Percentiles rank a stretch among this genome's conserved stretches.
These are phyloP conservation scores for Lamprotornis superbus DNA, from an alignment of 2,113 vertebrate genomes.

Conservation along the genomic window DNA sequence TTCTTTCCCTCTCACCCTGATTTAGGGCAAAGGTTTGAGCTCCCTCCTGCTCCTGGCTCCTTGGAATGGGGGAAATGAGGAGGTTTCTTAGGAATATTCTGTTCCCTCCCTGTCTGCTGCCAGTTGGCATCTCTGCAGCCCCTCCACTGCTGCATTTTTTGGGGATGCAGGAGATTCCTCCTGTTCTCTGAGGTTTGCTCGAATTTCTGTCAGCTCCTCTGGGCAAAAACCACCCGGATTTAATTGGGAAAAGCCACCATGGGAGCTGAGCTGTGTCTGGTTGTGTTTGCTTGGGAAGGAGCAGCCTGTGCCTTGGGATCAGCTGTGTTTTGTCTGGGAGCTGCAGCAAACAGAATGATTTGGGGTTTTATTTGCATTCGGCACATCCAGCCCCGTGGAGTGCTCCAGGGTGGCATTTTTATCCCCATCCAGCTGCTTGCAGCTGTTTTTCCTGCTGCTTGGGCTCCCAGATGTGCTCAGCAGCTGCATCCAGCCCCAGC, in stretches of 20 bases:
- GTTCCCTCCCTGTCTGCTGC: neutral
- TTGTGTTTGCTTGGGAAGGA: neutral
- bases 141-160: neutral
- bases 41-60: neutral
- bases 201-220: neutral
- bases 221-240: neutral
- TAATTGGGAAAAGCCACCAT: neutral
- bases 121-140: constrained; percentile 6
- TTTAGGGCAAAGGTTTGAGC: constrained; percentile 13
- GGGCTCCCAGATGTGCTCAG: constrained; percentile 20
- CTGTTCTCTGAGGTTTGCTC: constrained; percentile 23
- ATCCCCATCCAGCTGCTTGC: neutral
- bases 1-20: neutral
- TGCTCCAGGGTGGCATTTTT: neutral
- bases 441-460: neutral
- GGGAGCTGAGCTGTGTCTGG: neutral
- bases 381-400: neutral
- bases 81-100: constrained; percentile 3
- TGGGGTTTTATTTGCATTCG: neutral
- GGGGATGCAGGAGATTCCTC: constrained; percentile 25
- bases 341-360: neutral
- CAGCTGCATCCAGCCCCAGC: neutral
- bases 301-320: neutral
- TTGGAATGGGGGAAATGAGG: neutral
- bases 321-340: constrained; percentile 13